These are phyloP conservation scores for Carduelis carduelis DNA, from an alignment of 2,797 vertebrate species.

Conservation along the genomic window DNA sequence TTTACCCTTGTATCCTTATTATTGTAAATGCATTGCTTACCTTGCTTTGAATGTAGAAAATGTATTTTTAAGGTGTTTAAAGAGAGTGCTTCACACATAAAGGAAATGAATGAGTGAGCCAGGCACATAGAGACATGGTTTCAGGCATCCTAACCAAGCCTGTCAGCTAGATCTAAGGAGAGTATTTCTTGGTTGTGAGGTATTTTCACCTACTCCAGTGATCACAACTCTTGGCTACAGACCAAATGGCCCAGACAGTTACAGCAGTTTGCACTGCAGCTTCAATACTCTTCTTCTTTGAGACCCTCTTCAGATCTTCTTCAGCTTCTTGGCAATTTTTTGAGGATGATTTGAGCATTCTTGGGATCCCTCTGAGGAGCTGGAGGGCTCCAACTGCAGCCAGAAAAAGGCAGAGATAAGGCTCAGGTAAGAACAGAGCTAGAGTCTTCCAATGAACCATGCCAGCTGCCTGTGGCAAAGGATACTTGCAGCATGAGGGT, in stretches of 20 bases:
- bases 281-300: not conserved
- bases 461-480: not conserved
- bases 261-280: not conserved
- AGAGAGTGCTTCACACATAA: not conserved
- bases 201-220: not conserved
- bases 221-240: not conserved
- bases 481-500: not conserved
- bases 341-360: not conserved
- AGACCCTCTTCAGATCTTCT: not conserved
- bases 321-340: not conserved
- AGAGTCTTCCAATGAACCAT: not conserved
- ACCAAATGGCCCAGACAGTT: not conserved
- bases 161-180: not conserved
- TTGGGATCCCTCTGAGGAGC: not conserved
- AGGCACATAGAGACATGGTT: not conserved
- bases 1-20: not conserved
- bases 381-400: not conserved
- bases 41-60: not conserved
- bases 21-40: not conserved
- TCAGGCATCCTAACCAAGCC: not conserved
- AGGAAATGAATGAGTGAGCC: not conserved
- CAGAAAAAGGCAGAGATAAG: not conserved
- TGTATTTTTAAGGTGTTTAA: not conserved
- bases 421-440: not conserved
- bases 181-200: not conserved